These are phyloP conservation scores for Acleris holmiana DNA, from an alignment of 2,888 invertebrate species.

Conservation along the genomic window DNA sequence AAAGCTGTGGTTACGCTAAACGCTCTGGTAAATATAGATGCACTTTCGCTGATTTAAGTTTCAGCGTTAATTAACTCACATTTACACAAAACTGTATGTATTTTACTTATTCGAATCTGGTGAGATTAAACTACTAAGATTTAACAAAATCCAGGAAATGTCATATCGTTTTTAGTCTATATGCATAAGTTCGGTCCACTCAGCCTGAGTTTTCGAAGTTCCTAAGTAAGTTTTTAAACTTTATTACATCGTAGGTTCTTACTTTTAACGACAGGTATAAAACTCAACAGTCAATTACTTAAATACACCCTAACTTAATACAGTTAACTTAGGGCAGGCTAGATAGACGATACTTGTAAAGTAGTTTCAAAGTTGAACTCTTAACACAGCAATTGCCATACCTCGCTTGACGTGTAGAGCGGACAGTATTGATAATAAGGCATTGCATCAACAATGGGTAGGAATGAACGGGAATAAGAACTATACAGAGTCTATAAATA, in stretches of 20 bases:
- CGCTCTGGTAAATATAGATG: constrained; percentile 42
- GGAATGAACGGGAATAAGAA: background rate
- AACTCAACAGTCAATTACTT: too few relatives aligned
- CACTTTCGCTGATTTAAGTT: constrained; percentile 45
- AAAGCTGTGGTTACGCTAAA: constrained; percentile 46
- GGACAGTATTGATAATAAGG: constrained; percentile 33
- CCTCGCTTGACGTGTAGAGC: constrained; percentile 35
- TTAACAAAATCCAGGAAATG: too few relatives aligned
- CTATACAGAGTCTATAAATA: constrained; percentile 47
- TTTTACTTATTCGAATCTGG: constrained; percentile 1
- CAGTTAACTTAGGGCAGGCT: too few relatives aligned
- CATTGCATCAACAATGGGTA: constrained; percentile 33
- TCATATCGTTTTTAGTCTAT: too few relatives aligned
- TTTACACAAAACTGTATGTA: background rate
- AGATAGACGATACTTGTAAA: background rate
- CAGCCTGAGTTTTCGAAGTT: constrained; percentile 1
- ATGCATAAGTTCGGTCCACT: background rate
- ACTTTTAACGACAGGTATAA: background rate
- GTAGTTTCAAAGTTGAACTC: constrained; percentile 23
- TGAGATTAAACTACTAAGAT: too few relatives aligned
- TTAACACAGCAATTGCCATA: constrained; percentile 12
- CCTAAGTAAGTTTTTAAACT: constrained; percentile 8
- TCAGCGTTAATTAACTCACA: constrained; percentile 9
- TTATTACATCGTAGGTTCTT: constrained; percentile 1
- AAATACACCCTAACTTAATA: too few relatives aligned